Evolutionary conservation across 2,113 vertebrate genomes (phyloP), one percentile per base, ranked within the genome.

Genomic region (Sylvia atricapilla): DNA sequence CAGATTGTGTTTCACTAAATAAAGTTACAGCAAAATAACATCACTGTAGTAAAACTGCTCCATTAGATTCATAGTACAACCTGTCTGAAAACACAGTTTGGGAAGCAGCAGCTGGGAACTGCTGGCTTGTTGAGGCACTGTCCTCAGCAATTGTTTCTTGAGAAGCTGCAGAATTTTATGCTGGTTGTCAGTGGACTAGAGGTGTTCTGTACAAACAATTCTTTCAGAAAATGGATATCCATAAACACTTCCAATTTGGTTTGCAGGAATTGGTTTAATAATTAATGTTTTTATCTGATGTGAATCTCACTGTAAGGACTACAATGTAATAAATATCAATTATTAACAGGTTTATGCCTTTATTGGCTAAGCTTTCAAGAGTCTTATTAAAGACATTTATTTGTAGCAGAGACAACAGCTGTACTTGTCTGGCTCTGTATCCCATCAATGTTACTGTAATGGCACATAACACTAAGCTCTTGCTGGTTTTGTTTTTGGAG

Each of bases 371-470:
- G 77, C 74, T 91, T 92, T 84, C 67, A 66, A 69, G 84, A 63
- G 49, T 53, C 74, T 94, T 95, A 96, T 94, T 91, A 95, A 95
- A 97, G 69, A 60, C 62, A 95, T 94, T 89, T 92, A 94, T 97
- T 91, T 92, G 77, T 46, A 82, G 81, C 11, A 10, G 12, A 92
- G 86, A 72, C 60, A 90, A 72, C 68, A 95, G 80, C 86, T 92
- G 76, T 52, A 70, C 83, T 94, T 59, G 55, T 50, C 68, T 89
- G 89, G 83, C 60, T 82, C 68, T 76, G 66, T 28, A 67, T 53
- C 86, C 84, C 56, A 60, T 60, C 52, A 39, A 2, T 8, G 31
- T 37, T 64, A 23, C 39, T 81, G 62, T 47, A 60, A 70, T 44
- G 39, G 56, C 49, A 90, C 21, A 22, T 11, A 75, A 67, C 24